These are phyloP conservation scores for Ammodytes marinus DNA, from an alignment of 2,113 vertebrate species.

Conservation along the genomic window DNA sequence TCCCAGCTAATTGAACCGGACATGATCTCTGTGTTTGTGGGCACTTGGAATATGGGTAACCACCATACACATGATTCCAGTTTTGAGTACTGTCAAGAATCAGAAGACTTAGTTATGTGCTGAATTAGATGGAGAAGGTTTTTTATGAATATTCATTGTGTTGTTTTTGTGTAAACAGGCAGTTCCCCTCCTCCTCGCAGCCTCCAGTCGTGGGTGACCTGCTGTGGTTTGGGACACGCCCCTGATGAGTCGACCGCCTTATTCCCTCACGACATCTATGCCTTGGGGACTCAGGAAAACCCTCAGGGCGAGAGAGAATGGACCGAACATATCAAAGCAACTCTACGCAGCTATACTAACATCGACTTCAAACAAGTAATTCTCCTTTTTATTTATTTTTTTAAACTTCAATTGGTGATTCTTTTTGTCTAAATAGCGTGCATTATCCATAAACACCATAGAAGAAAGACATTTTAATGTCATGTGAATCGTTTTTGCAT, in stretches of 20 bases:
- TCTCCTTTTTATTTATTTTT: background rate
- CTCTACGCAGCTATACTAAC: conserved; percentile 85
- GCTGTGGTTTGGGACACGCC: conserved; percentile 86
- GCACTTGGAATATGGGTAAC: conserved; percentile 94
- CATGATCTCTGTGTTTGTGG: conserved; percentile 88
- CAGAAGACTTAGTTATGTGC: background rate
- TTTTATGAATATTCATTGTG: background rate
- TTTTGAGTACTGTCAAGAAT: background rate
- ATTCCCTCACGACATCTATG: conserved; percentile 90
- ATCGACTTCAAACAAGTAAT: conserved; percentile 89
- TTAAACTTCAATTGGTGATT: background rate
- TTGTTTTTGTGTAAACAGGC: conserved; percentile 74
- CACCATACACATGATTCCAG: background rate
- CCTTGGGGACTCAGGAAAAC: conserved; percentile 92
- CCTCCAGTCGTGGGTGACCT: conserved; percentile 89
- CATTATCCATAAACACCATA: background rate
- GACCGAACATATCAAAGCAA: conserved; percentile 87
- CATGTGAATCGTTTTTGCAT: too few relatives aligned
- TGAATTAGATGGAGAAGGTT: background rate
- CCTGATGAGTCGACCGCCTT: conserved; percentile 84
- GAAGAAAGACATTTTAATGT: background rate
- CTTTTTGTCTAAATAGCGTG: background rate
- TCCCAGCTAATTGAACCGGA: conserved; percentile 87
- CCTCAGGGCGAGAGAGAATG: conserved; percentile 91
- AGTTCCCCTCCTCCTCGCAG: conserved; percentile 85